phyloP scores from a whole-genome alignment of 2,888 invertebrate species.

The Luperina testacea region DNA sequence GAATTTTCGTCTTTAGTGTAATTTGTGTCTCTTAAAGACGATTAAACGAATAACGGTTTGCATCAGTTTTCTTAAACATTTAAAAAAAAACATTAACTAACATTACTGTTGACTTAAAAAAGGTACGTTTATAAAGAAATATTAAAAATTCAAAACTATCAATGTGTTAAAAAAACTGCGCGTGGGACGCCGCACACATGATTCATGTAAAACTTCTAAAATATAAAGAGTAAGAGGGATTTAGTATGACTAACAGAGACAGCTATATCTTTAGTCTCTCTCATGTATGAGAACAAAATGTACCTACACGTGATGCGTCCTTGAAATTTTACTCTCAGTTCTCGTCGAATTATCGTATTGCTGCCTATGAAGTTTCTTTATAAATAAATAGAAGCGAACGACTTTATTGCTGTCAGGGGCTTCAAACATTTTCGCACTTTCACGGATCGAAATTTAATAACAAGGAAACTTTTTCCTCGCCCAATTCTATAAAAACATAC shows the following conservation, averaged over 20 bases:
- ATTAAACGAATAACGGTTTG: too few species aligned
- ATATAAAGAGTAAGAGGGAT: background rate
- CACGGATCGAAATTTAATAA: slow-evolving; percentile 3
- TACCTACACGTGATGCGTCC: background rate
- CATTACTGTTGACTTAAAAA: too few species aligned
- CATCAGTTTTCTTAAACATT: too few species aligned
- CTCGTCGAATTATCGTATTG: background rate
- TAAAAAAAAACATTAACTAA: too few species aligned
- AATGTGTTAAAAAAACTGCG: too few species aligned
- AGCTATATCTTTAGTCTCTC: background rate
- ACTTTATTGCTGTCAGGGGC: background rate
- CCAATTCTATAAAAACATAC: slow-evolving; percentile 36
- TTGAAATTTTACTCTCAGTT: background rate
- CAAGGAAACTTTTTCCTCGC: slow-evolving; percentile 10
- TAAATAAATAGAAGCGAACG: background rate
- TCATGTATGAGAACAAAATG: background rate
- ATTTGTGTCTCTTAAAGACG: background rate
- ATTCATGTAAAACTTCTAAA: background rate
- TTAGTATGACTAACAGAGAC: background rate
- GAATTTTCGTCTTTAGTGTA: background rate
- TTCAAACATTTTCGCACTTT: background rate
- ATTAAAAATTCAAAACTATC: too few species aligned
- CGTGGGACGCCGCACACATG: too few species aligned
- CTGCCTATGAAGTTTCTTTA: background rate
- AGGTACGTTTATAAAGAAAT: too few species aligned